phyloP scores from a whole-genome alignment of 2,113 vertebrate genomes.

The Sorex fumeus region DNA sequence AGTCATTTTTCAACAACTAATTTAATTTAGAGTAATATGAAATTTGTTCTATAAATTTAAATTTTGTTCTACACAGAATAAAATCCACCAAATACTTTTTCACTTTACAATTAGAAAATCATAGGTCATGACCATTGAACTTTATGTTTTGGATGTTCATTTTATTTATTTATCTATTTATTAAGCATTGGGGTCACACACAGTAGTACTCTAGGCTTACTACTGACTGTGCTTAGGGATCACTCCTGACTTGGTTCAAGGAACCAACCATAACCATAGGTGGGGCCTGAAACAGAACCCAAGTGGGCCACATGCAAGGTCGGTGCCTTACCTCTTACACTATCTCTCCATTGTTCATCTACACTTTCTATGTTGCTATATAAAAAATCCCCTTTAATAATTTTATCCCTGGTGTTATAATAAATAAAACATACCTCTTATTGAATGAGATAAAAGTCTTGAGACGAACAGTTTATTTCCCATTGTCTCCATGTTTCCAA shows the following conservation, averaged over 20 bases:
- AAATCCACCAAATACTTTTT: not conserved
- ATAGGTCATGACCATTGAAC: not conserved
- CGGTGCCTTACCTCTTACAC: too few relatives aligned
- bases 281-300: too few relatives aligned
- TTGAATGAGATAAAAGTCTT: slow-evolving; percentile 41
- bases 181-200: too few relatives aligned
- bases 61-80: not conserved
- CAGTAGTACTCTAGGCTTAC: too few relatives aligned
- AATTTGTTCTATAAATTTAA: not conserved
- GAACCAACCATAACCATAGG: too few relatives aligned
- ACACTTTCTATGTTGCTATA: not conserved
- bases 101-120: slow-evolving; percentile 8
- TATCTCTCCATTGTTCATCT: too few relatives aligned
- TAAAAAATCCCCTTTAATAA: not conserved
- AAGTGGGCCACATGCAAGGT: too few relatives aligned
- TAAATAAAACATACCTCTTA: slow-evolving; percentile 33
- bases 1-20: slow-evolving; percentile 38
- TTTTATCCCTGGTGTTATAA: slow-evolving; percentile 30
- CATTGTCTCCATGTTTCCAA: slow-evolving; percentile 39
- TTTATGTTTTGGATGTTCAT: not conserved
- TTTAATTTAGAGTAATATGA: slow-evolving; percentile 13
- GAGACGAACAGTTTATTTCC: slow-evolving; percentile 23
- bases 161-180: not conserved
- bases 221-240: too few relatives aligned
- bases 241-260: too few relatives aligned